Conservation (phyloP, 1,140 invertebrate genomes). For the Diplogasteroides magnus region DNA sequence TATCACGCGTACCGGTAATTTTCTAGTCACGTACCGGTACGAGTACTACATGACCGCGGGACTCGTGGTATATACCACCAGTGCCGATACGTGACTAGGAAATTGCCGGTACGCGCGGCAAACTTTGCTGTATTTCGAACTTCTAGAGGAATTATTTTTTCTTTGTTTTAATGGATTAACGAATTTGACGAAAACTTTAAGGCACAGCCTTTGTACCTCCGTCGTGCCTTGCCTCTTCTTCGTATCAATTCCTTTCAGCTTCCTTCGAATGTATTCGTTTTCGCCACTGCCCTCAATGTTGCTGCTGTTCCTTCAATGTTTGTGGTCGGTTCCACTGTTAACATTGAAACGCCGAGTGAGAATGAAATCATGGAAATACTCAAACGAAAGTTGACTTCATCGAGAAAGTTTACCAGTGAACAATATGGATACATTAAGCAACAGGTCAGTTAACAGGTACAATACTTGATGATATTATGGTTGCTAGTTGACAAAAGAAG, state of each 20-base stretch:
- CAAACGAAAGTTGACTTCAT: slow-evolving; percentile 18
- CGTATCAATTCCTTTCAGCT: slow-evolving; percentile 9
- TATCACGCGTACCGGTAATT: too few relatives aligned
- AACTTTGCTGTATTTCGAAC: too few relatives aligned
- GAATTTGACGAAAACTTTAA: too few relatives aligned
- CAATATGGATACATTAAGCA: slow-evolving; percentile 28
- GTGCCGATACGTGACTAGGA: too few relatives aligned
- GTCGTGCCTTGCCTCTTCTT: neutral
- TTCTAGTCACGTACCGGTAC: too few relatives aligned
- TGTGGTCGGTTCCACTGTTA: slow-evolving; percentile 22
- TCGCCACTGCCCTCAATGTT: slow-evolving; percentile 19
- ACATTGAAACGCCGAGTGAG: slow-evolving; percentile 17
- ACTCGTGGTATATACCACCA: too few relatives aligned
- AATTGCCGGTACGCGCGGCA: too few relatives aligned
- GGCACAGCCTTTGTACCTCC: too few relatives aligned
- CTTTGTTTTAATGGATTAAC: too few relatives aligned
- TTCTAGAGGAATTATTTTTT: too few relatives aligned
- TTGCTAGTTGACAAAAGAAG: slow-evolving; percentile 11
- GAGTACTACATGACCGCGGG: too few relatives aligned
- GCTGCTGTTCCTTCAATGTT: slow-evolving; percentile 21
- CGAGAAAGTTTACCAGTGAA: slow-evolving; percentile 28
- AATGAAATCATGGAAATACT: slow-evolving; percentile 33
- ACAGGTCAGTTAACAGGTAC: slow-evolving; percentile 15
- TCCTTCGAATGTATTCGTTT: slow-evolving; percentile 14
- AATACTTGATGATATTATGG: slow-evolving; percentile 8